Conservation (phyloP, 2,888 invertebrate genomes). For the Hyposoter dolosus region DNA sequence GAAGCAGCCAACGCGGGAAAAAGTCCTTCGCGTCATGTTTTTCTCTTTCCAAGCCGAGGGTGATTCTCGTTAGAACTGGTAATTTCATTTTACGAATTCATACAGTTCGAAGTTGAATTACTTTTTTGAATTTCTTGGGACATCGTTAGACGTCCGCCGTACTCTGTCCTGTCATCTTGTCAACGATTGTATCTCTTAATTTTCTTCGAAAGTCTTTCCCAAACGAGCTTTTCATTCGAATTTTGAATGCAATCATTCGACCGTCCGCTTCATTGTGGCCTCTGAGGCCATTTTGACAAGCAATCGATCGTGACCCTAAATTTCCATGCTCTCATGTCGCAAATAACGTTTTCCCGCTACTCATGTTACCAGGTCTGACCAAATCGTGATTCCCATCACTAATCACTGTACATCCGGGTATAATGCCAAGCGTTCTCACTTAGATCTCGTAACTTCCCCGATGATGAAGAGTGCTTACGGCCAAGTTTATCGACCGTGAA, state of each 20-base stretch:
- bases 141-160: too few relatives aligned
- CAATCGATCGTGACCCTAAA: background rate
- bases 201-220: background rate
- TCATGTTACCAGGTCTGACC: conserved; percentile 14
- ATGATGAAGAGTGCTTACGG: conserved; percentile 19
- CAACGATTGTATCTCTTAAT: too few relatives aligned
- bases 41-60: too few relatives aligned
- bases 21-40: too few relatives aligned
- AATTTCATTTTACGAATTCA: too few relatives aligned
- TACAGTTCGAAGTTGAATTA: too few relatives aligned
- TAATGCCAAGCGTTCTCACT: background rate
- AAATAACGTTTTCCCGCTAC: background rate
- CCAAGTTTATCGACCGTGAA: conserved; percentile 31
- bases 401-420: conserved; percentile 11
- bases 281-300: background rate
- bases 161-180: too few relatives aligned
- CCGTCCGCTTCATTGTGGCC: background rate
- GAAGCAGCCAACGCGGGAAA: too few relatives aligned
- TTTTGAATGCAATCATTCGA: background rate
- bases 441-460: conserved; percentile 31
- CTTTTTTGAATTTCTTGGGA: too few relatives aligned
- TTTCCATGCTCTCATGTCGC: background rate
- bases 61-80: too few relatives aligned
- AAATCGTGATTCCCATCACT: conserved; percentile 28
- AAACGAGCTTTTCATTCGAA: background rate